Base-by-base conservation (phyloP, 2,797 vertebrate species). In the Liasis olivaceus region DNA sequence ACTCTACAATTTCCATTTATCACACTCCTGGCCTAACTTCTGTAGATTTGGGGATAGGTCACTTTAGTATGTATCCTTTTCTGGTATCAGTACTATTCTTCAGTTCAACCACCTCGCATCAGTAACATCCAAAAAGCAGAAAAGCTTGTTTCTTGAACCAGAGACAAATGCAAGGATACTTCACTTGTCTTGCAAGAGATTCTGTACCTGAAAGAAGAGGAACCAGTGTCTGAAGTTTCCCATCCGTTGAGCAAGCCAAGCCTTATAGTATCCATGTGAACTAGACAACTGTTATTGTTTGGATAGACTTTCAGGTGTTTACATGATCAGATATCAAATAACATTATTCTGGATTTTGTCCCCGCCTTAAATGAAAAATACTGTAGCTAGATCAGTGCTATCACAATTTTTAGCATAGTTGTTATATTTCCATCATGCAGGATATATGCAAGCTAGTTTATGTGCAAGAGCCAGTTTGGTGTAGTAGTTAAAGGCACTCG, bases 181-280 rank as follows among this genome's bases (percentile, higher is more conserved):
- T 6, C 85, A 85, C 60, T 51, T 88, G 72, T 36, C 69, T 62
- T 77, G 85, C 90, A 91, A 86, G 47, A 51, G 42, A 87, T 0
- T 17, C 20, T 60, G 17, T 60, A 42, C 4, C 36, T 24, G 60
- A 86, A 77, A 92, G 9, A n/a, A 89, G 93, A 88, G 54, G 64
- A 93, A 89, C 56, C 22, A 31, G 66, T 91, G 94, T 91, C 66
- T 91, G 81, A 92, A 94, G 89, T 91, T 42, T 7, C 92, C 81
- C 89, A 89, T 90, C 86, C 87, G 88, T 90, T 77, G 91, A 94
- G 62, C 22, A 93, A 42, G 4, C 59, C 51, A 90, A 87, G 77
- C 89, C 26, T 91, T 12, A 31, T 89, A 69, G 17, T 63, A 95
- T 94, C 93, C 69, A 86, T 93, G 2, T 89, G 86, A 95, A 58